Percentiles rank a stretch among this genome's conserved stretches.
Conservation (phyloP, 2,888 invertebrate species). For the Drosophila birchii region DNA sequence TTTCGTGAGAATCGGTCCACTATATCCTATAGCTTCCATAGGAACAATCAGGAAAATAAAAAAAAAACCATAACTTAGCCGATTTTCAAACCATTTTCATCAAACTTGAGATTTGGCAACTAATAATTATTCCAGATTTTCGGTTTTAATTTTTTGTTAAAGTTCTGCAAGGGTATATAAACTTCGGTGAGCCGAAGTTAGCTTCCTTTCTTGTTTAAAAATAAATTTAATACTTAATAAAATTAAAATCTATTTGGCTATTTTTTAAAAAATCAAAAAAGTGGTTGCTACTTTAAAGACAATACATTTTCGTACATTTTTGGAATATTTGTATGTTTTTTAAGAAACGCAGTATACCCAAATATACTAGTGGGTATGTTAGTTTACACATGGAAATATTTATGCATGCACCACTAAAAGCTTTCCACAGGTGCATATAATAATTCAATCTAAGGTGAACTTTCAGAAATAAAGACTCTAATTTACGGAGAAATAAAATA, state of each 20-base stretch:
- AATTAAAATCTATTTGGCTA: background rate
- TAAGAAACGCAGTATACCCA: background rate
- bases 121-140: too few relatives aligned
- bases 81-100: too few relatives aligned
- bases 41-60: too few relatives aligned
- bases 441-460: constrained; percentile 2
- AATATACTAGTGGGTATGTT: background rate
- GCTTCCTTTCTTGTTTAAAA: too few relatives aligned
- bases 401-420: constrained; percentile 34
- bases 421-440: constrained; percentile 20
- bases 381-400: constrained; percentile 27
- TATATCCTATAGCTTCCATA: too few relatives aligned
- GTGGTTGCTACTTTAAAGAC: too few relatives aligned
- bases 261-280: background rate
- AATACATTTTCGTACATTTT: background rate
- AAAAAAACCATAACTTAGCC: too few relatives aligned
- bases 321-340: background rate
- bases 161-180: too few relatives aligned
- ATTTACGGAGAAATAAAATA: background rate
- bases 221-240: background rate
- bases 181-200: too few relatives aligned
- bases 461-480: background rate
- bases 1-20: too few relatives aligned
- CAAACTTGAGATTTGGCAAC: too few relatives aligned
- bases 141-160: too few relatives aligned